A percentile compares a stretch with the other conserved stretches of the same genome.
These are phyloP conservation scores for Trichogramma pretiosum DNA, from an alignment of 1,140 invertebrate genomes.

Conservation along the genomic window DNA sequence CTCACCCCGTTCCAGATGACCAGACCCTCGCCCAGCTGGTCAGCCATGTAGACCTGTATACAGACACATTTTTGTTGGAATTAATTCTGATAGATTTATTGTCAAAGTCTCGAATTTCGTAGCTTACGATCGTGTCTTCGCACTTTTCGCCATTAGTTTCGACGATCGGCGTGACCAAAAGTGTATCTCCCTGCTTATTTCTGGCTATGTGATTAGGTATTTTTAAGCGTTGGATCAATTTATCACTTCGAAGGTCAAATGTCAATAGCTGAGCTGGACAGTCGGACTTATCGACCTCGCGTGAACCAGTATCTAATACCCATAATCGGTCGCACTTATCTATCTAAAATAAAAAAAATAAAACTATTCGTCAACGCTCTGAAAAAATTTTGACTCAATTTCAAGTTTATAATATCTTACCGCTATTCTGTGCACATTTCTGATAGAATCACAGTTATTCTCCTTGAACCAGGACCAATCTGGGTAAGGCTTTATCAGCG, in stretches of 20 bases:
- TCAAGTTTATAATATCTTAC: background rate
- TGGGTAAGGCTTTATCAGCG: background rate
- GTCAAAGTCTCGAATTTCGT: too few species aligned
- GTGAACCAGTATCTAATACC: background rate
- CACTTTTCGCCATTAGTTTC: background rate
- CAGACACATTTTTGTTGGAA: too few species aligned
- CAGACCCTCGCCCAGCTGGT: background rate
- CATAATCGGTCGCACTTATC: constrained; percentile 1
- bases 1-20: background rate
- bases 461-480: constrained; percentile 1
- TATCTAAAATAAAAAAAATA: background rate
- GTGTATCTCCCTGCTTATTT: background rate
- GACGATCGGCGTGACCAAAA: background rate
- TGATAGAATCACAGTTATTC: background rate
- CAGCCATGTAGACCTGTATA: background rate
- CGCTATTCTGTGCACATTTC: background rate
- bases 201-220: background rate
- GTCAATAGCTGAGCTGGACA: background rate
- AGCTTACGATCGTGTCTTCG: constrained; percentile 4
- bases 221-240: background rate
- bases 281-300: background rate
- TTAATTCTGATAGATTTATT: too few species aligned
- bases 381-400: background rate
- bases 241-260: background rate
- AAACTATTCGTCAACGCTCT: background rate